Conservation (phyloP, 2,888 invertebrate genomes). For the Tachina lurida region DNA sequence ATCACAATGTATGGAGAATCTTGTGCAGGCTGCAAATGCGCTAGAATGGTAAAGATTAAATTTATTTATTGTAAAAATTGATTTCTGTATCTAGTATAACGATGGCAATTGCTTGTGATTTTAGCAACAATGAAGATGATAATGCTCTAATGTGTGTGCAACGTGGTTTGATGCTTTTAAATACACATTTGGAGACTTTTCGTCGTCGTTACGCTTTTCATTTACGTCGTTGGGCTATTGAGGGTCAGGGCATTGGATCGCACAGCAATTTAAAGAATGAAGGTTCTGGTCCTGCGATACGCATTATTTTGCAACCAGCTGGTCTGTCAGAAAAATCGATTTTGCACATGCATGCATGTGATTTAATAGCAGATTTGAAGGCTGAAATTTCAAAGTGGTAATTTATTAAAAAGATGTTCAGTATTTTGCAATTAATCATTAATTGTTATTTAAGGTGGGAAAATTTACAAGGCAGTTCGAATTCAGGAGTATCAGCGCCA, state of each 20-base stretch:
- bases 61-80: background rate
- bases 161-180: conserved; percentile 92
- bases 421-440: background rate
- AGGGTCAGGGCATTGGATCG: conserved; percentile 90
- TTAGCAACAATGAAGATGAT: conserved; percentile 84
- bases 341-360: conserved; percentile 91
- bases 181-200: conserved; percentile 97
- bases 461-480: conserved; percentile 83
- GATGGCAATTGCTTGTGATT: conserved; percentile 9
- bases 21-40: conserved; percentile 92
- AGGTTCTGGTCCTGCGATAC: conserved; percentile 86
- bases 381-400: conserved; percentile 97
- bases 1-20: conserved; percentile 95
- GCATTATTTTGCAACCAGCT: conserved; percentile 93
- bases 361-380: conserved; percentile 94
- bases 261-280: conserved; percentile 85
- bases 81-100: background rate
- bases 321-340: conserved; percentile 93
- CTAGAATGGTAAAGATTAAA: conserved; percentile 82
- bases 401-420: background rate
- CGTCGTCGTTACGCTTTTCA: conserved; percentile 94
- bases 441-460: conserved; percentile 86
- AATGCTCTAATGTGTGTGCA: conserved; percentile 94
- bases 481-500: conserved; percentile 82
- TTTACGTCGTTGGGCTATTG: conserved; percentile 93